Evolutionary conservation across 2,797 vertebrate species (phyloP).

Genomic region (Crypturellus tataupa): DNA sequence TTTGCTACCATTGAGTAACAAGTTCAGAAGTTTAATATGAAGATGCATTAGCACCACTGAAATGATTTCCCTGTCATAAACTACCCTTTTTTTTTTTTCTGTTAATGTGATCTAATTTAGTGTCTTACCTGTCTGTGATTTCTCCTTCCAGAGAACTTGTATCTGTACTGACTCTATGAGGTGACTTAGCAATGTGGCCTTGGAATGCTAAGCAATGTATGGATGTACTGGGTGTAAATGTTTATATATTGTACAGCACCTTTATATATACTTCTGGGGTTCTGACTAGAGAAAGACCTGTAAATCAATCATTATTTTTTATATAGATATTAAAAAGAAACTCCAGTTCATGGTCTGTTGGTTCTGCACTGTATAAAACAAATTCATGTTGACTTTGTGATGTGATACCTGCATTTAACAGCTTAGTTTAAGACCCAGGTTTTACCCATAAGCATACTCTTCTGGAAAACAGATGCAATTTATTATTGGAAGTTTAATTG

Average conservation of each 20-base stretch:
- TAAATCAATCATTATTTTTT: conserved; percentile 99
- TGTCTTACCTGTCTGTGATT: conserved; percentile 80
- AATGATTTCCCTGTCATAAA: conserved; percentile 6
- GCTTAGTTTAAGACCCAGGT: neutral
- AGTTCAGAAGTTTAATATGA: conserved; percentile 25
- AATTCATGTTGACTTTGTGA: conserved; percentile 69
- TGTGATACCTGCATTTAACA: neutral
- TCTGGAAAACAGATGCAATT: neutral
- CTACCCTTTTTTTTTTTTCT: conserved; percentile 57
- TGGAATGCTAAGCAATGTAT: conserved; percentile 87
- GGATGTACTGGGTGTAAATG: conserved; percentile 96
- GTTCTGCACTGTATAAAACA: conserved; percentile 86
- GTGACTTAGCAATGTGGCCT: conserved; percentile 88
- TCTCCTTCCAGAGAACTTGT: conserved; percentile 78
- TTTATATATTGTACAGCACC: conserved; percentile 99
- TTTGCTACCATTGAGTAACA: conserved; percentile 17
- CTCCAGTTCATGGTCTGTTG: conserved; percentile 82
- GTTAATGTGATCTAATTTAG: conserved; percentile 70
- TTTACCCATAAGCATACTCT: neutral
- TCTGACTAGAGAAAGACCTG: conserved; percentile 93
- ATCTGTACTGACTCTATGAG: conserved; percentile 75
- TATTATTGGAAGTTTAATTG: neutral
- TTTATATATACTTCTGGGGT: conserved; percentile 94
- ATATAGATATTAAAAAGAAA: conserved; percentile 91
- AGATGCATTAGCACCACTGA: conserved; percentile 53